These are phyloP conservation scores for Siniperca chuatsi DNA, from an alignment of 2,113 vertebrate genomes.

Conservation along the genomic window DNA sequence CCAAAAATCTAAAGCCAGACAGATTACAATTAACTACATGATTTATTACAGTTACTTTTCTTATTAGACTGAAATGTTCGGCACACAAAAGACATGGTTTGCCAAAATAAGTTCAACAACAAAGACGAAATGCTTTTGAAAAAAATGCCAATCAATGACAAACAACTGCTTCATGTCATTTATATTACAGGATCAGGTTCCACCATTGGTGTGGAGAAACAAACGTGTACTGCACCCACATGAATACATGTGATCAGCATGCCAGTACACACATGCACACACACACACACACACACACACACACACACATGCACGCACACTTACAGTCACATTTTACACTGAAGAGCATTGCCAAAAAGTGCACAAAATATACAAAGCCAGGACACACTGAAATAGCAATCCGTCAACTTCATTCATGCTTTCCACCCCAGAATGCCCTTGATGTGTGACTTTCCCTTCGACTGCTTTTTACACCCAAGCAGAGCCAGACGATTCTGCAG, in stretches of 20 bases:
- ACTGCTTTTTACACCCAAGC: constrained; percentile 6
- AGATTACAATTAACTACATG: not conserved
- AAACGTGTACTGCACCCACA: constrained; percentile 26
- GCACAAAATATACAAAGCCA: constrained; percentile 67
- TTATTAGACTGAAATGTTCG: constrained; percentile 11
- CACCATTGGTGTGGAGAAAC: constrained; percentile 12
- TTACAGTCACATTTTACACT: constrained; percentile 10
- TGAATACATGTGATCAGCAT: constrained; percentile 15
- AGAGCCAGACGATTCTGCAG: not conserved
- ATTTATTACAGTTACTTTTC: not conserved
- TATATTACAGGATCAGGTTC: constrained; percentile 53
- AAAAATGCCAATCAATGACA: constrained; percentile 39
- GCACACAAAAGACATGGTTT: not conserved
- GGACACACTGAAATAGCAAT: constrained; percentile 42
- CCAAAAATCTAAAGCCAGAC: not conserved
- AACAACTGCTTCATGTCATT: constrained; percentile 53
- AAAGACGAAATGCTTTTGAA: constrained; percentile 12
- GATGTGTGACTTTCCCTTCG: constrained; percentile 5
- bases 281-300: not conserved
- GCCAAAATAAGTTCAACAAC: not conserved
- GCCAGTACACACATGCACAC: not conserved
- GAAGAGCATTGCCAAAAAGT: constrained; percentile 55
- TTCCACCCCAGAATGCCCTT: constrained; percentile 40
- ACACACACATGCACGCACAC: constrained; percentile 3
- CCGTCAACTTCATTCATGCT: constrained; percentile 61